phyloP scores from a whole-genome alignment of 35 echinoderm and acorn worm species.

The Patiria miniata region DNA sequence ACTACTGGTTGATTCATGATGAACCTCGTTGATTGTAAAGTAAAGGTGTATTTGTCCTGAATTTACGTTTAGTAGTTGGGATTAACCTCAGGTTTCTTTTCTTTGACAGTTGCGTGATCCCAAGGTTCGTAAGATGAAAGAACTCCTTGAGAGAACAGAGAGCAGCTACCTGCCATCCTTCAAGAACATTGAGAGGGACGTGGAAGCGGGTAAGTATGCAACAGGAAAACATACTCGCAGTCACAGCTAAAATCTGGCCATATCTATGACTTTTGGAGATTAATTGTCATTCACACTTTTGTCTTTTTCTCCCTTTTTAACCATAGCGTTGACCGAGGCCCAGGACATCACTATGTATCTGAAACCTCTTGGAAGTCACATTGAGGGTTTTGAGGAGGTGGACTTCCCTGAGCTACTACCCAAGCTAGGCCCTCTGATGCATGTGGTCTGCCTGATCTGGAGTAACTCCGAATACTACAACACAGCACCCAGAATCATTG shows the following conservation, averaged over 20 bases:
- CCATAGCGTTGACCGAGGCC: constrained; percentile 85
- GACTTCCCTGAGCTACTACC: constrained; percentile 81
- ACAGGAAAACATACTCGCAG: background rate
- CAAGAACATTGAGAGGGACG: constrained; percentile 96
- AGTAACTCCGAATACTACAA: constrained; percentile 97
- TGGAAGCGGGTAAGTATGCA: constrained; percentile 73
- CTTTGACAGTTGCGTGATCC: constrained; percentile 69
- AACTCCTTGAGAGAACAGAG: constrained; percentile 90
- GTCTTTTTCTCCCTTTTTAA: background rate
- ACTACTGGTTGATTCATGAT: too few relatives aligned
- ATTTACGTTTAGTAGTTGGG: too few relatives aligned
- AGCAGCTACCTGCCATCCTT: constrained; percentile 96
- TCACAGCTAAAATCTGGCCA: too few relatives aligned
- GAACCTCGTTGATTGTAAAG: too few relatives aligned
- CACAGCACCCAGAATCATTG: constrained; percentile 93
- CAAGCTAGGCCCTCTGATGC: constrained; percentile 75
- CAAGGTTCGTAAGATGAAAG: constrained; percentile 97
- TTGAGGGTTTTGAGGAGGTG: constrained; percentile 86
- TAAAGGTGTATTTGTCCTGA: too few relatives aligned
- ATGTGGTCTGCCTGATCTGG: constrained; percentile 89
- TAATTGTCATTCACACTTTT: too few relatives aligned
- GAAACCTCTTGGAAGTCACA: constrained; percentile 72
- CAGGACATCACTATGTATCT: constrained; percentile 93
- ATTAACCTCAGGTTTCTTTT: background rate
- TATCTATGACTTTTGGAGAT: too few relatives aligned